A percentile compares a stretch with the other conserved stretches of the same genome.
These are phyloP conservation scores for Mobula hypostoma DNA, from an alignment of 2,113 vertebrate species.

Conservation along the genomic window DNA sequence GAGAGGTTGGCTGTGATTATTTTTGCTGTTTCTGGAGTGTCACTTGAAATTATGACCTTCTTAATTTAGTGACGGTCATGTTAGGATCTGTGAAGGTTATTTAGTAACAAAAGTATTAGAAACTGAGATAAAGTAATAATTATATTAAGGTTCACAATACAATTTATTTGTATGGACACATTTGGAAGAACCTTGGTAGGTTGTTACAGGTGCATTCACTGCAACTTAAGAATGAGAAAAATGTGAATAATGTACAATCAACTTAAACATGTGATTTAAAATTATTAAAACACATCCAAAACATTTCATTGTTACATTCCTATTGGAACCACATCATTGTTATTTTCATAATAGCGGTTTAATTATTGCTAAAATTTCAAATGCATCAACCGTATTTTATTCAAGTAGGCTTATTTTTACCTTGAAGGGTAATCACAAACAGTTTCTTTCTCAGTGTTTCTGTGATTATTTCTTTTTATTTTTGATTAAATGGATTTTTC, in stretches of 20 bases:
- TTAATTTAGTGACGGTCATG: too few relatives aligned
- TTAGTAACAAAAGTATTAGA: neutral
- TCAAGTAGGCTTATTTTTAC: neutral
- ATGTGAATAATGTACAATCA: neutral
- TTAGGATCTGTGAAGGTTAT: neutral
- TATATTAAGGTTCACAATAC: neutral
- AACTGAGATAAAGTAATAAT: neutral
- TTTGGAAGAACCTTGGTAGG: neutral
- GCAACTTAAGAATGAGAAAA: neutral
- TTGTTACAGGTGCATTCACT: neutral
- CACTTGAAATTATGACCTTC: neutral
- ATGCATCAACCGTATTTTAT: neutral
- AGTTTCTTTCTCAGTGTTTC: neutral
- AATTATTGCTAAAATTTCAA: neutral
- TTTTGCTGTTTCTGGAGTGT: too few relatives aligned
- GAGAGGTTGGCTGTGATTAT: neutral
- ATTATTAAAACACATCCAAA: neutral
- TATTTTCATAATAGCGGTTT: neutral
- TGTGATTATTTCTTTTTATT: too few relatives aligned
- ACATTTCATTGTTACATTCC: neutral
- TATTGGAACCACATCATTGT: neutral
- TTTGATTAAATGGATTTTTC: neutral
- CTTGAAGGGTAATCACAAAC: neutral
- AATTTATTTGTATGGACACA: neutral
- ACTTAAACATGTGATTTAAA: neutral